Evolutionary conservation across 1,140 invertebrate species (phyloP), one percentile per base, ranked within the genome.

Genomic region (Drosophila lowei): DNA sequence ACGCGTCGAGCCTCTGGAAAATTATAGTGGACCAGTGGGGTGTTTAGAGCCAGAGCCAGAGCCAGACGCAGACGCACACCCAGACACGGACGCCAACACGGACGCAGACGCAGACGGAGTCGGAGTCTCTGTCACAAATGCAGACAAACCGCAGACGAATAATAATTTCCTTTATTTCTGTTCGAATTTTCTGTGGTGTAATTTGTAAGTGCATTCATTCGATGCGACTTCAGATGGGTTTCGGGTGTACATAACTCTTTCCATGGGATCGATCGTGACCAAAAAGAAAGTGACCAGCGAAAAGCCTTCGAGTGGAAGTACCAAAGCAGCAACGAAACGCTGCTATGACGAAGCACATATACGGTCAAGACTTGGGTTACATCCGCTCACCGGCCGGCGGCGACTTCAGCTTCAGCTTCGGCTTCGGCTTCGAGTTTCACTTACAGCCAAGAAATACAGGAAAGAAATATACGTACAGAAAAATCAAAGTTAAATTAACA

Each of bases 131-230:
- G 34, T 38, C 34, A 38, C 3, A 38, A 38, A 13, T 57, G 42
- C 75, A 84, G 79, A 85, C 80, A 74, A 66, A 66, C 68, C 64
- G 68, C 73, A 85, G 81, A 85, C 68, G 72, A 58, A 66, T 88
- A 77, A 86, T 86, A 72, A 68, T 86, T 86, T 86, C 79, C 73
- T 81, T 58, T 53, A 38, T 63, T 59, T 21, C 21, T 15, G 34
- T 43, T 66, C 25, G 50, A 7, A 25, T 25, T 30, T 55, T 23
- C 28, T 55, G 66, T 74, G 71, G 52, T 38, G 60, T 72, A 74
- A 74, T 74, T 74, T 63, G 15, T 54, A 49, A 60, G 65, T 74
- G 73, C 34, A 38, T 74, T 73, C 30, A 30, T 30, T 30, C 8
- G 30, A 30, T 30, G 30, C 8, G 30, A 30, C 30, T 30, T 9